A percentile compares a stretch with the other conserved stretches of the same genome.
phyloP scores from a whole-genome alignment of 2,797 vertebrate species.

The Buceros bicornis region DNA sequence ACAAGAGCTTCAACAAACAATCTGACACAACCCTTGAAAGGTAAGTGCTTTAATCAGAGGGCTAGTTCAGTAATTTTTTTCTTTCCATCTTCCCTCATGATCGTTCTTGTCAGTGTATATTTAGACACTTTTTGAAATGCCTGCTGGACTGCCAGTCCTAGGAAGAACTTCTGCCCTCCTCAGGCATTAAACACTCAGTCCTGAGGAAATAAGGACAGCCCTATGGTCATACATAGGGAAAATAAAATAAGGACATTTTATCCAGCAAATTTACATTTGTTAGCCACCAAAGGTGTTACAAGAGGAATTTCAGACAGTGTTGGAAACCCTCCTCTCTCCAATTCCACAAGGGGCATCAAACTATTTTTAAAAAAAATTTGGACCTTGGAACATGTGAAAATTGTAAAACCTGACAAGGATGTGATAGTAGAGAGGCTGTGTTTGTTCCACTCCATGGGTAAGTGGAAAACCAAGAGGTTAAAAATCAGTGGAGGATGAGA shows the following conservation, averaged over 20 bases:
- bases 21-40: background rate
- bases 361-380: background rate
- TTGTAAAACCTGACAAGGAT: background rate
- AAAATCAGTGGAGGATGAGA: background rate
- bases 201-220: background rate
- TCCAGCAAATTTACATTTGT: background rate
- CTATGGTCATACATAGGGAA: background rate
- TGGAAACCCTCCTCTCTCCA: background rate
- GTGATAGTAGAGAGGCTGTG: background rate
- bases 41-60: background rate
- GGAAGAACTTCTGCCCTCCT: background rate
- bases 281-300: background rate
- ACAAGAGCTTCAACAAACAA: background rate
- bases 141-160: background rate
- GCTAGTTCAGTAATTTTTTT: background rate
- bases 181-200: background rate
- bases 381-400: background rate
- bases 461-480: background rate
- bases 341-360: background rate
- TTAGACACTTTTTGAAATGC: background rate
- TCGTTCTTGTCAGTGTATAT: background rate
- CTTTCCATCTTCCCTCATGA: background rate
- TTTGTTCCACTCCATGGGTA: background rate
- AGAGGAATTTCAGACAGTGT: background rate
- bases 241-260: background rate